Evolutionary conservation across 2,797 vertebrate species (phyloP), one percentile per base, ranked within the genome.

Genomic region (Acanthiza pusilla): DNA sequence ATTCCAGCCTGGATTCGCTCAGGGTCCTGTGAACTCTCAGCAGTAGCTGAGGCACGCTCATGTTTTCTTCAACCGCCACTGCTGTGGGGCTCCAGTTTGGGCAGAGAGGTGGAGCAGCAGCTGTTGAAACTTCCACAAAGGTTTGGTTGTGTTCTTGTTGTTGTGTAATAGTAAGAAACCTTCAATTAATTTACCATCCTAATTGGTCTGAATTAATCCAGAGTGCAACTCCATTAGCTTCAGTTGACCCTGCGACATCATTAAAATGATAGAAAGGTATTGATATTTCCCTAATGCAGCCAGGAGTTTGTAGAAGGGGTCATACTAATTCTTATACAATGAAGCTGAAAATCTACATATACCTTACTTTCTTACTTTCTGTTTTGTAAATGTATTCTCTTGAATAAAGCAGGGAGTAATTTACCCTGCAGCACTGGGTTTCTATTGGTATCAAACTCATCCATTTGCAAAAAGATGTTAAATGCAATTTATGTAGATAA

Each of bases 181-280:
- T 79, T 79, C 84, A 73, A 27, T 85, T 87, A 84, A 63, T 85
- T 89, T 79, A 7, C 45, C 53, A 19, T 61, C n/a, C 27, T 74
- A 63, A 89, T 38, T 89, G 68, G 53, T 70, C 40, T 63, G 72
- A 93, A 74, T 71, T 88, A 83, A 83, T 88, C 51, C 4, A 13
- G 61, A 76, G 48, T 87, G 47, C 76, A 80, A 68, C 47, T 84
- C 66, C 51, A 68, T 90, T 94, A 94, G 78, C 73, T 88, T 86
- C 42, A 81, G 34, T 58, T 94, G 83, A 84, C 55, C 67, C 40
- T 8, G 16, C 10, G 77, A 32, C 38, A 66, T 66, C n/a, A 48
- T 81, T 93, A 84, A 86, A 88, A 75, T 85, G 18, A 81, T 48
- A 72, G 42, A 77, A 72, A 55, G 30, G 8, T 85, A 63, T 63